Percentiles rank a stretch among this genome's conserved stretches.
These are phyloP conservation scores for Neolamprologus fasciatus DNA, from an alignment of 2,113 vertebrate species.

Conservation along the genomic window DNA sequence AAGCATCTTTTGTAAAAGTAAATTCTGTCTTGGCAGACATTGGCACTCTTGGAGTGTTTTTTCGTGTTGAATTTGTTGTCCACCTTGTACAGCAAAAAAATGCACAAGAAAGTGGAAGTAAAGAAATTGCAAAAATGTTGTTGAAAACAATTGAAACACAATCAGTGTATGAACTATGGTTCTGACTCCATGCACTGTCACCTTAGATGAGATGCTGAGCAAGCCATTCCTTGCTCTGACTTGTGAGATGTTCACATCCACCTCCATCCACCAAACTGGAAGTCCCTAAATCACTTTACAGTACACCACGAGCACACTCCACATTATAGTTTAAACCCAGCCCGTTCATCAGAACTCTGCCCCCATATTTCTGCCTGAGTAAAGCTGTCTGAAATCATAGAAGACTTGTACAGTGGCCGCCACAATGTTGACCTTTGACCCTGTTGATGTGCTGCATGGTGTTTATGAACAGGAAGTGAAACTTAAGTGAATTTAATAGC, in stretches of 20 bases:
- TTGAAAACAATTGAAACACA: not conserved
- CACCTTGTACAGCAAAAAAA: not conserved
- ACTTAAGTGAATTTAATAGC: slow-evolving; percentile 52
- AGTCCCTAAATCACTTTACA: not conserved
- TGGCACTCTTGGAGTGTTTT: not conserved
- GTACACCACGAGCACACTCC: not conserved
- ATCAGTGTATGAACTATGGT: not conserved
- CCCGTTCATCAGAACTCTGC: not conserved
- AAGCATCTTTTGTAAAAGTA: not conserved
- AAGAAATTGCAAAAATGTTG: not conserved
- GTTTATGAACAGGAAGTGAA: slow-evolving; percentile 43
- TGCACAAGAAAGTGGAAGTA: not conserved
- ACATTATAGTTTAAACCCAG: not conserved
- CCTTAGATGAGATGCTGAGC: not conserved
- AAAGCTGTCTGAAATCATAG: not conserved
- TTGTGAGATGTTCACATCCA: not conserved
- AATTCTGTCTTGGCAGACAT: not conserved
- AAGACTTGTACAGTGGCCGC: not conserved
- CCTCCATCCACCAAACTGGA: not conserved
- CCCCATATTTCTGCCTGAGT: not conserved
- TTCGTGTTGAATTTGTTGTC: not conserved
- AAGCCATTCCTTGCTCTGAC: not conserved
- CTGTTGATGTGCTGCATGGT: not conserved
- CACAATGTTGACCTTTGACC: slow-evolving; percentile 2
- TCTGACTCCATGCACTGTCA: not conserved